Evolutionary conservation across 1,140 invertebrate genomes (phyloP), one percentile per base, ranked within the genome.

Genomic region (Steinernema feltiae): DNA sequence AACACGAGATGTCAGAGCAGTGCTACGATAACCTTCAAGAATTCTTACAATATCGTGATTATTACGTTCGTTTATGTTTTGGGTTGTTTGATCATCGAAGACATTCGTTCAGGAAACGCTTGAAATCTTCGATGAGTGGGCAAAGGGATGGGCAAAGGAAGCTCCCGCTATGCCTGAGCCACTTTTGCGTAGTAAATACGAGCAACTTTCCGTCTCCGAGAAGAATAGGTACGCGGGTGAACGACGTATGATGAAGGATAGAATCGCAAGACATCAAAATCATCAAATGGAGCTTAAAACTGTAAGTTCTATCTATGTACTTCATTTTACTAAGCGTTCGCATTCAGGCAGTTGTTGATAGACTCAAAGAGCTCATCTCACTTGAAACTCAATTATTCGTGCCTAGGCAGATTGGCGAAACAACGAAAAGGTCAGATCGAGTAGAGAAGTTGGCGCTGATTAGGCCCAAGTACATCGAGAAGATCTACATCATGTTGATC

Each of bases 401-500:
- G 12, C 7, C 53, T 7, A n/a, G 3, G 12, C 24, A 17, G 2
- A 15, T 3, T 21, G 53, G 24, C 15, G 15, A 21, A 12, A 17
- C 53, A 3, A 21, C 7, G 24, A 63, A 63, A 21, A 21, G 3
- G 15, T 15, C 7, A 15, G 53, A 63, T 3, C 53, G 53, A 7
- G 24, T n/a, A 17, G 24, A n/a, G 24, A 27, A 63, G 53, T 21
- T 63, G 15, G 15, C 12, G 7, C 2, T 3, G 24, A 3, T 63
- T 21, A 63, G 53, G 24, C 53, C 53, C 7, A 15, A 3, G 3
- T 63, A 63, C 24, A 3, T 63, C 24, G 53, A 15, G 7, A 63
- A 63, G 24, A 27, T 63, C 53, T 63, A 63, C 53, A 63, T 17
- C 2, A 63, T 63, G 53, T 27, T 63, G 53, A 63, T 63, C 53